Evolutionary conservation across 1,140 invertebrate genomes (phyloP).

Genomic region (Oppia nitens): DNA sequence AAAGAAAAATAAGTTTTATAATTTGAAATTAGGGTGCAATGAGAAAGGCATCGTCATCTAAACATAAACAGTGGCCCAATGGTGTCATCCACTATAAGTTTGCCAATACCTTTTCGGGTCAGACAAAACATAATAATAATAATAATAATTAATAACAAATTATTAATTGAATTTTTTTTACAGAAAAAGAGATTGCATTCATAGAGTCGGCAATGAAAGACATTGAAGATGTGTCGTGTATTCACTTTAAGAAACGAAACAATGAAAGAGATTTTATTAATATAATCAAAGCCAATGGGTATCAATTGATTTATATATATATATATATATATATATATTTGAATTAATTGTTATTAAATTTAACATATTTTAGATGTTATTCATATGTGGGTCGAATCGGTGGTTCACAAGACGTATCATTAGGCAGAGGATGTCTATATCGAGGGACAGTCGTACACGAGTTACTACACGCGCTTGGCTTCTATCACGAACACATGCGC

Average conservation of each 20-base stretch:
- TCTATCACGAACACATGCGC: conserved; percentile 29
- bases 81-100: background rate
- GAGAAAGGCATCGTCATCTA: background rate
- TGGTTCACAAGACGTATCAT: conserved; percentile 1
- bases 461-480: conserved; percentile 28
- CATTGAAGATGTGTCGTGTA: conserved; percentile 29
- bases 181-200: background rate
- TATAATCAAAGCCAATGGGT: conserved; percentile 27
- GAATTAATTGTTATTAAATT: too few species aligned
- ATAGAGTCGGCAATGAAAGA: conserved; percentile 24
- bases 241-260: conserved; percentile 28
- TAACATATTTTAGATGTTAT: background rate
- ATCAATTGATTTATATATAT: background rate
- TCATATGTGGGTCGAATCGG: background rate
- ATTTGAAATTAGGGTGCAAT: background rate
- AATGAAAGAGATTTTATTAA: conserved; percentile 28
- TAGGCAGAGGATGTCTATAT: conserved; percentile 17
- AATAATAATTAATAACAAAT: background rate
- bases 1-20: too few species aligned
- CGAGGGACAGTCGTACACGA: conserved; percentile 26
- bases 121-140: background rate
- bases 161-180: background rate
- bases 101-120: too few species aligned
- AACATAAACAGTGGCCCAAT: background rate
- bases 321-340: too few species aligned